Base-by-base conservation (phyloP, 1,140 invertebrate genomes). In the Battus philenor region DNA sequence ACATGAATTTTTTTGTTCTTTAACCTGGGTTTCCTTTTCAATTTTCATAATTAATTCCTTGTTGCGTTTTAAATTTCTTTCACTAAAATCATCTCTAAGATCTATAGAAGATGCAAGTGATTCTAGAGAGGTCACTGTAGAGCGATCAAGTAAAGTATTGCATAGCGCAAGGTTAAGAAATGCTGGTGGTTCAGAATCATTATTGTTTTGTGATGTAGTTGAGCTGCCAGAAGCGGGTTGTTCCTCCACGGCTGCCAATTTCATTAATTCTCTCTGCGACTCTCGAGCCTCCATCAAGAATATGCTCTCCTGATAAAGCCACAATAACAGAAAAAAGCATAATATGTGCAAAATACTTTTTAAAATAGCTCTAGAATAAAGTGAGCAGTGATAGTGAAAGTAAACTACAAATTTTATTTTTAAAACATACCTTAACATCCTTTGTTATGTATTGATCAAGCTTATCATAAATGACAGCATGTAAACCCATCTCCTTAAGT, bases 381-480 rank as follows among this genome's bases (percentile, higher is more conserved):
- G n/a, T n/a, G n/a, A n/a, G n/a, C n/a, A n/a, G n/a, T n/a, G n/a
- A n/a, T n/a, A n/a, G n/a, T n/a, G n/a, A n/a, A n/a, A n/a, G n/a
- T n/a, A n/a, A n/a, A n/a, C n/a, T n/a, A n/a, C n/a, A n/a, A n/a
- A n/a, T n/a, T n/a, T n/a, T n/a, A n/a, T n/a, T n/a, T n/a, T n/a
- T n/a, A n/a, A n/a, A n/a, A 41, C 6, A 90, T 75, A 95, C 93
- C 81, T 95, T 95, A 0, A 93, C 90, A 82, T 94, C 91, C 66
- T 95, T 95, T 30, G 87, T 88, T 32, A 89, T 91, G 38, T 92
- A 93, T 45, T 94, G 90, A 66, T 95, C 93, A 52, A 95, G 92
- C 78, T 95, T 96, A 74, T 98, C 97, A 74, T 97, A 98, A 64
- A 98, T 98, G 18, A 98, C 93, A 27, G 93, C 97, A 73, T 98